Evolutionary conservation across 2,888 invertebrate genomes (phyloP), one percentile per base, ranked within the genome.

Genomic region (Artemia sp.): DNA sequence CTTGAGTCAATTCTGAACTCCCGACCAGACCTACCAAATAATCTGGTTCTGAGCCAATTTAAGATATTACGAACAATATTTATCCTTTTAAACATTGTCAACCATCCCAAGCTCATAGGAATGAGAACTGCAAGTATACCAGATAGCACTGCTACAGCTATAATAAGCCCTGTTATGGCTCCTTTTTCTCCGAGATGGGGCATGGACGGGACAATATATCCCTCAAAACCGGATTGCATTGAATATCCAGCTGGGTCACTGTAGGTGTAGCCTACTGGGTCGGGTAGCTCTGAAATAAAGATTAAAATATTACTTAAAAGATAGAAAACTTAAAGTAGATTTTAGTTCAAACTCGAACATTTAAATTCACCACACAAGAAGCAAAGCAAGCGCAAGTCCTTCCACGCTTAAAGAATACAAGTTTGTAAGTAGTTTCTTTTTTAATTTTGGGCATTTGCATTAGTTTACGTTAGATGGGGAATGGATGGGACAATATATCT

Each of bases 201-300:
- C 64, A 58, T 50, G 24, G 66, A 51, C 12, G 70, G 70, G 19
- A 70, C 70, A 12, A 70, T 67, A 51, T 67, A 70, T 51, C 70
- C 70, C 51, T 70, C 70, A 12, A 68, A 70, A 51, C 70, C 70
- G 51, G 58, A 51, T 50, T 70, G 70, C 70, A 70, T 70, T 50
- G 66, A 51, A 38, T 70, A 70, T 19, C 70, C 70, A 51, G 66
- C 70, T 58, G 64, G 64, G 64, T 58, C 64, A 19, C 24, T 8
- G 64, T 58, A 58, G 11, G 64, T 19, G 24, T 58, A 58, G 9
- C 64, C 24, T 10, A 58, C 64, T 19, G 64, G 64, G 64, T 58
- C 64, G 14, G 64, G 64, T n/a, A 58, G 64, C 14, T 58, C 64
- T 58, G 64, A 58, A 58, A 58, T 8, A 58, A 8, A 58, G 19